phyloP scores from a whole-genome alignment of 2,797 vertebrate species.

The Cryptoprocta ferox region DNA sequence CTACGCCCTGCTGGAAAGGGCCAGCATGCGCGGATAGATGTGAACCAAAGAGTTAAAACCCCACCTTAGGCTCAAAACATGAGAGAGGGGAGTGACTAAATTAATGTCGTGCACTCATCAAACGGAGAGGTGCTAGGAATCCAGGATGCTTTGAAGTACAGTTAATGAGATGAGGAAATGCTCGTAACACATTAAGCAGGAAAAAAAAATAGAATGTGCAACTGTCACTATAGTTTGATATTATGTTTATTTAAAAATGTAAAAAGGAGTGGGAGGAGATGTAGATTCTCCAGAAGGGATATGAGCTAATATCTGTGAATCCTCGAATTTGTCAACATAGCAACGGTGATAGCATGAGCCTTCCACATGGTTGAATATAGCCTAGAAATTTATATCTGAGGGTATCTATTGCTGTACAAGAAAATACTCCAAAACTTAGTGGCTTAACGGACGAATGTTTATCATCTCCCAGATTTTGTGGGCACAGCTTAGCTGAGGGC shows the following conservation, averaged over 20 bases:
- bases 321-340: not conserved
- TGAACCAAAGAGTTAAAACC: not conserved
- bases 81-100: not conserved
- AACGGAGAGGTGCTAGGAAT: not conserved
- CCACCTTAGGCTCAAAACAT: not conserved
- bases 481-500: too few relatives aligned
- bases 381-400: not conserved
- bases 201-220: conserved; percentile 18
- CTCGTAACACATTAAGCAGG: not conserved
- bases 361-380: not conserved
- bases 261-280: conserved; percentile 22
- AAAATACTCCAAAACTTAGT: not conserved
- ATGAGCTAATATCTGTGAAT: not conserved
- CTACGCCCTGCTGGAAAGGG: not conserved
- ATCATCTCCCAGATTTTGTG: not conserved
- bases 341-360: not conserved
- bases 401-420: not conserved
- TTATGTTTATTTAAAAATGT: conserved; percentile 37
- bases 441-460: not conserved
- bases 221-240: conserved; percentile 21
- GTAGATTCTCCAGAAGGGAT: not conserved
- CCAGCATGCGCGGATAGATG: rapidly evolving
- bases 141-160: conserved; percentile 24
- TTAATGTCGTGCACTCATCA: not conserved
- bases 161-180: conserved; percentile 35